These are phyloP conservation scores for Bubalus kerabau DNA, from an alignment of 2,113 vertebrate genomes.

Conservation along the genomic window DNA sequence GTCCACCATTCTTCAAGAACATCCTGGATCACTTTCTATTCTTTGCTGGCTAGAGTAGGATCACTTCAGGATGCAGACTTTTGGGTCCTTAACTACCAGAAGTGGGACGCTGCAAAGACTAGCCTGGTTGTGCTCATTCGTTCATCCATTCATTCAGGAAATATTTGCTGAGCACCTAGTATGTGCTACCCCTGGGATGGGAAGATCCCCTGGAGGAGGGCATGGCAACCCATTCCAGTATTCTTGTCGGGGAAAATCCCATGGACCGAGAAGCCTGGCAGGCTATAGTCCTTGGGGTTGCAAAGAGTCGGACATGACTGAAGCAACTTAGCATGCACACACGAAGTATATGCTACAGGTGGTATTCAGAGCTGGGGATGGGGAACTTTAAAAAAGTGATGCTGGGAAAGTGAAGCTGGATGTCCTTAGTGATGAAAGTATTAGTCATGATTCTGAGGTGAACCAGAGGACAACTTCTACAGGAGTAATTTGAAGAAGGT, in stretches of 20 bases:
- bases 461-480: rapidly evolving
- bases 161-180: not conserved
- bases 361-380: not conserved
- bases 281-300: not conserved
- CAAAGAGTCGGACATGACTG: not conserved
- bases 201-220: not conserved
- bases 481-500: not conserved
- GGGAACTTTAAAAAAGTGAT: not conserved
- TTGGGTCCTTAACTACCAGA: not conserved
- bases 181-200: not conserved
- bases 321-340: not conserved
- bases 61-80: rapidly evolving
- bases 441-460: not conserved
- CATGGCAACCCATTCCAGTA: not conserved
- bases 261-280: not conserved
- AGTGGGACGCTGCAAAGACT: not conserved
- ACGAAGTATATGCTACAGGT: rapidly evolving
- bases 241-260: not conserved
- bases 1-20: not conserved
- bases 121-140: not conserved
- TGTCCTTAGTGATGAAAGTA: too few relatives aligned
- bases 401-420: rapidly evolving
- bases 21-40: rapidly evolving
- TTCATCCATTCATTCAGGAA: not conserved
- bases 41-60: not conserved